A percentile compares a stretch with the other conserved stretches of the same genome.
Conservation (phyloP, 2,113 vertebrate genomes). For the Pelvicachromis taeniatus region DNA sequence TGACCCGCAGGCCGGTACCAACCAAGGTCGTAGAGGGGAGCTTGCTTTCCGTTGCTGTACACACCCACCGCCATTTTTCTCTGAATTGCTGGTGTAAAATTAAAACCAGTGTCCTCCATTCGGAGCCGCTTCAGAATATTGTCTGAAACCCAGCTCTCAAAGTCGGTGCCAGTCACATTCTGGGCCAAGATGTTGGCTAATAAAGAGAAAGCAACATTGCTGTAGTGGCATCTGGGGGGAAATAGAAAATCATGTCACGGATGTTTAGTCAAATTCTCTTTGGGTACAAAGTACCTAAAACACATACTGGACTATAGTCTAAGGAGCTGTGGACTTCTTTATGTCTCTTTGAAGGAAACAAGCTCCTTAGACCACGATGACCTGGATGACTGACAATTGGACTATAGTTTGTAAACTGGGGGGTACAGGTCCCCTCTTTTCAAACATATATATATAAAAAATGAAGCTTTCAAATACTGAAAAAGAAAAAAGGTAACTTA, state of each 20-base stretch:
- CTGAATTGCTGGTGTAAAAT: constrained; percentile 68
- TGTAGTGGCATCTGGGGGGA: constrained; percentile 86
- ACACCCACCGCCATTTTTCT: constrained; percentile 82
- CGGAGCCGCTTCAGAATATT: constrained; percentile 81
- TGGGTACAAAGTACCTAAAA: neutral
- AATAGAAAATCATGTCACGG: neutral
- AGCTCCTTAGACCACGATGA: too few relatives aligned
- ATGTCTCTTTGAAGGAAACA: too few relatives aligned
- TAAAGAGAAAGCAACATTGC: constrained; percentile 88
- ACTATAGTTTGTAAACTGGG: too few relatives aligned
- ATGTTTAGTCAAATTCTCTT: neutral
- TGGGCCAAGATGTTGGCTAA: constrained; percentile 82
- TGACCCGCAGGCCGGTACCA: constrained; percentile 92
- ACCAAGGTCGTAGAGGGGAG: constrained; percentile 85
- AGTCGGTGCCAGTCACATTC: constrained; percentile 72
- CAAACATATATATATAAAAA: neutral
- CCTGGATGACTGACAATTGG: too few relatives aligned
- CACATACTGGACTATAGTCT: too few relatives aligned
- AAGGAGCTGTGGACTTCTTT: too few relatives aligned
- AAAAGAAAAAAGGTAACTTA: constrained; percentile 44
- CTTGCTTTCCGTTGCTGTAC: constrained; percentile 75
- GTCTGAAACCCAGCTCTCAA: constrained; percentile 82
- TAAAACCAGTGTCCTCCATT: constrained; percentile 87
- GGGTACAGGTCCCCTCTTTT: neutral
- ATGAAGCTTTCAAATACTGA: neutral